Conservation (phyloP, 2,888 invertebrate genomes). For the Sarcophaga rosellei region DNA sequence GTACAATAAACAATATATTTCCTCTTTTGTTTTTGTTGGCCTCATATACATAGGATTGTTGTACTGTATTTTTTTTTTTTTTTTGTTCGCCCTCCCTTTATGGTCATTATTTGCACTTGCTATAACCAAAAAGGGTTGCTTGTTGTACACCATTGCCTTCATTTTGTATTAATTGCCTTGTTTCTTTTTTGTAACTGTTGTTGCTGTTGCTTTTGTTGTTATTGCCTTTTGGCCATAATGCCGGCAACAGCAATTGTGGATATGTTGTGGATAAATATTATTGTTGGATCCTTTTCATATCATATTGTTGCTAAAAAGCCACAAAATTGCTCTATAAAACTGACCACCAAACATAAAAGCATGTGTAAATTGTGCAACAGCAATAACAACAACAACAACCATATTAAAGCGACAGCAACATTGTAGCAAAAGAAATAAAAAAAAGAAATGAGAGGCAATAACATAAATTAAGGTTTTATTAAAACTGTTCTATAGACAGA, state of each 20-base stretch:
- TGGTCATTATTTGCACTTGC: constrained; percentile 62
- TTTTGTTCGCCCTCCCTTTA: background rate
- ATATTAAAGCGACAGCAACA: constrained; percentile 26
- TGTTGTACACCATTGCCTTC: constrained; percentile 5
- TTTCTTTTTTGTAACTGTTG: background rate
- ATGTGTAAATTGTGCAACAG: constrained; percentile 65
- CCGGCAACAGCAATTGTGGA: constrained; percentile 62
- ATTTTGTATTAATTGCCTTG: constrained; percentile 42
- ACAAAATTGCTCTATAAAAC: constrained; percentile 68
- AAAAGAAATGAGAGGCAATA: constrained; percentile 26
- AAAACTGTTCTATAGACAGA: constrained; percentile 54
- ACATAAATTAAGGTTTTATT: constrained; percentile 65
- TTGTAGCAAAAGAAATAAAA: constrained; percentile 22
- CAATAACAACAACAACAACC: constrained; percentile 29
- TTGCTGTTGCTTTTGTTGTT: constrained; percentile 16
- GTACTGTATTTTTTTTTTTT: background rate
- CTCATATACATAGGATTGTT: background rate
- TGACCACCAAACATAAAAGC: constrained; percentile 69
- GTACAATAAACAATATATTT: background rate
- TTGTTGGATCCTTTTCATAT: background rate
- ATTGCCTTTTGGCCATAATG: constrained; percentile 3
- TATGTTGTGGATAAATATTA: constrained; percentile 60
- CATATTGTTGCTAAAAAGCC: constrained; percentile 58
- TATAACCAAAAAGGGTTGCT: background rate
- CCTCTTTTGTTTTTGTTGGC: background rate